Base-by-base conservation (phyloP, 2,797 vertebrate species). In the Eurystomus glaucurus region DNA sequence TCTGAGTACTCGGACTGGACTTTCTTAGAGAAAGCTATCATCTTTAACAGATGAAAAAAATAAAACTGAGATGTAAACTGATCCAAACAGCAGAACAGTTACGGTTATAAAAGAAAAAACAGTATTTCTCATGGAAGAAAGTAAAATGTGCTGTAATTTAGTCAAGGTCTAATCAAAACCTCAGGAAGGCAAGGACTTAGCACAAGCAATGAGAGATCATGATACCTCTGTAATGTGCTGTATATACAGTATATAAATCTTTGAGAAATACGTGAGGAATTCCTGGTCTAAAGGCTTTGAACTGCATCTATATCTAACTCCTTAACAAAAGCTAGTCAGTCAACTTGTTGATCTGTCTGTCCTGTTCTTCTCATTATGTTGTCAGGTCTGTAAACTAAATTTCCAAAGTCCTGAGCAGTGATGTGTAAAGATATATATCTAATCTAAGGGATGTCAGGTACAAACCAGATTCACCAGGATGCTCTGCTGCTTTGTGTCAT, bases 401-500 rank as follows among this genome's bases (percentile, higher is more conserved):
- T 91, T 78, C 51, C 41, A 46, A 84, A 95, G 52, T 81, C 66
- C 39, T 69, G 33, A 93, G 28, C 26, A 87, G 45, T 57, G 52
- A 71, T 39, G 8, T 72, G 29, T 33, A 60, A 85, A 95, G 64
- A 91, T 78, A 57, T 55, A 45, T 62, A 48, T 62, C 58, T 94
- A 84, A 94, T 84, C 77, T 81, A 62, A 70, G 41, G 65, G 43
- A 64, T 90, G 41, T 58, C 54, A 76, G 35, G 70, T 89, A 81
- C 29, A 87, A 70, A 70, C 33, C 68, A 93, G 68, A 66, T 77
- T 88, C 39, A 87, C 28, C 33, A 85, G 60, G 50, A 76, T 0
- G 0, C 43, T 61, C n/a, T 82, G 8, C 92, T 96, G 92, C 26
- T 95, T 94, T 92, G n/a, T 88, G 65, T 97, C 94, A 95, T 17